Conservation (phyloP, 2,113 vertebrate genomes). For the Centropus bengalensis region DNA sequence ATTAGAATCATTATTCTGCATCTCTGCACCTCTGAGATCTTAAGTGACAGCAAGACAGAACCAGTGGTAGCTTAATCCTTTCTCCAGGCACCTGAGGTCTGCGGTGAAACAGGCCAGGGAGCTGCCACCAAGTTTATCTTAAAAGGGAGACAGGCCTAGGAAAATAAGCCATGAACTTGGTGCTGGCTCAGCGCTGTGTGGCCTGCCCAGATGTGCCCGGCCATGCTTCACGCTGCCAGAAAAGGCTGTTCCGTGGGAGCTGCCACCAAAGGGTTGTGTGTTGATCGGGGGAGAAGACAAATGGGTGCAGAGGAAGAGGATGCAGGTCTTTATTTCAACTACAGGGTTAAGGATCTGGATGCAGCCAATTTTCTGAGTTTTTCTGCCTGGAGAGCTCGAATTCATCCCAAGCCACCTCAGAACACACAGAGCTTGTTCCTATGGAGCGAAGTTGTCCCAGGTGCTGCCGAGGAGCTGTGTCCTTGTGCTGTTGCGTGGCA, state of each 20-base stretch:
- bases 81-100: not conserved
- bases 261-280: not conserved
- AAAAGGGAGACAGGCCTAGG: not conserved
- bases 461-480: not conserved
- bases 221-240: not conserved
- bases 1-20: not conserved
- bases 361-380: not conserved
- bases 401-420: not conserved
- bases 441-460: not conserved
- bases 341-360: not conserved
- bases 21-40: not conserved
- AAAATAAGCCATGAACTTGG: not conserved
- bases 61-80: not conserved
- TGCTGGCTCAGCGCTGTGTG: not conserved
- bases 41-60: not conserved
- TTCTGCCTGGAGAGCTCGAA: not conserved
- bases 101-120: not conserved
- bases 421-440: fast-evolving
- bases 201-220: not conserved
- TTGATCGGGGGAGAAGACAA: not conserved
- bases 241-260: not conserved
- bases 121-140: not conserved
- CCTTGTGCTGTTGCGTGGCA: no score
- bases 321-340: not conserved
- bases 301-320: not conserved